phyloP scores from a whole-genome alignment of 2,113 vertebrate genomes.

The Apaloderma vittatum region DNA sequence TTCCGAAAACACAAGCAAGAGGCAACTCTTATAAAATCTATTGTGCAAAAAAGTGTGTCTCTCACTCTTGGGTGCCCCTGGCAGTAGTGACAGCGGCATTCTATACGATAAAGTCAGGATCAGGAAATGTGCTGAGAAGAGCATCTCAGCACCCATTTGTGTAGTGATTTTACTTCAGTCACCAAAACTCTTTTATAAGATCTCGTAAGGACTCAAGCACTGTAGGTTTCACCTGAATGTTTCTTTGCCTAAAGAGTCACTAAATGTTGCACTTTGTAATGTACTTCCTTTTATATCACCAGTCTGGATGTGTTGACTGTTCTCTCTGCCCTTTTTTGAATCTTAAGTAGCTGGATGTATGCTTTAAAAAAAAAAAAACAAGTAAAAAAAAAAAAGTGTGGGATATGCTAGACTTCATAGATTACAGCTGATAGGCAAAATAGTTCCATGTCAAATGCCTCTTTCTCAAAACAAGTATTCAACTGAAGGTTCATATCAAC shows the following conservation, averaged over 20 bases:
- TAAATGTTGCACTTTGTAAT: background rate
- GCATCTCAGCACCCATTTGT: background rate
- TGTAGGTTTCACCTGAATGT: background rate
- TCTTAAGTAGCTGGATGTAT: background rate
- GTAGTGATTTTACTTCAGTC: background rate
- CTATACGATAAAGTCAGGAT: background rate
- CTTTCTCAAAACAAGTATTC: background rate
- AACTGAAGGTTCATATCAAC: background rate
- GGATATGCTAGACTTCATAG: background rate
- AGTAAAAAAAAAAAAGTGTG: accelerated
- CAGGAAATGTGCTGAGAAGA: background rate
- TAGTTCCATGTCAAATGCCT: background rate
- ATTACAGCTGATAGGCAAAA: background rate
- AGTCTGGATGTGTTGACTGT: background rate
- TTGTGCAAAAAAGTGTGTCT: background rate
- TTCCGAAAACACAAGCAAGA: background rate
- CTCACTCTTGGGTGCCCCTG: background rate
- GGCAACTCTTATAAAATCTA: background rate
- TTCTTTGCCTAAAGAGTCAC: background rate
- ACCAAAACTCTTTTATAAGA: background rate
- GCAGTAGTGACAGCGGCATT: background rate
- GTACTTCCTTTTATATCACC: background rate
- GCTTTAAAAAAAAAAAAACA: background rate
- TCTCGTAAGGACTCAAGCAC: background rate
- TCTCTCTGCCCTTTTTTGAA: background rate